Conservation (phyloP, 2,113 vertebrate genomes). For the Lampris incognitus region DNA sequence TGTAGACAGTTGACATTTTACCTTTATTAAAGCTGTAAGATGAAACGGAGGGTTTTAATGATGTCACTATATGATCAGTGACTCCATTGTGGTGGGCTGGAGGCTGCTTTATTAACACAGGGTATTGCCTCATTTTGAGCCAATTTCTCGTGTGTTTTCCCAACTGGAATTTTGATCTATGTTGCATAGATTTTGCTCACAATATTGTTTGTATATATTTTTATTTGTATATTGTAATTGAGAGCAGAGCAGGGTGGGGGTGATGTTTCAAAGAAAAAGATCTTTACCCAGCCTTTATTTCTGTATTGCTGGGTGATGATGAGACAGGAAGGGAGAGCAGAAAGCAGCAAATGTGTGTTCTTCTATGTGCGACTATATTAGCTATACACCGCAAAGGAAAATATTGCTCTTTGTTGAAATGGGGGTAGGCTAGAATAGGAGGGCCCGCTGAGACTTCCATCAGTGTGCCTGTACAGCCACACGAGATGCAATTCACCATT, state of each 20-base stretch:
- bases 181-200: neutral
- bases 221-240: slow-evolving; percentile 49
- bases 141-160: slow-evolving; percentile 52
- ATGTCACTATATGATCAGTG: slow-evolving; percentile 71
- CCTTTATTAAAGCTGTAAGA: slow-evolving; percentile 71
- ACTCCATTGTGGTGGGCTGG: slow-evolving; percentile 52
- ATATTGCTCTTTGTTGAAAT: slow-evolving; percentile 52
- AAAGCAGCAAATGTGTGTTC: slow-evolving; percentile 26
- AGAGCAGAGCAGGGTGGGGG: slow-evolving; percentile 16
- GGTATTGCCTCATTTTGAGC: slow-evolving; percentile 48
- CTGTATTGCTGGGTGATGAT: slow-evolving; percentile 30
- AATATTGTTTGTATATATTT: neutral
- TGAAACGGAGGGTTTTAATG: slow-evolving; percentile 64
- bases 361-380: neutral
- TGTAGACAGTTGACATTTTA: slow-evolving; percentile 69
- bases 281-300: slow-evolving; percentile 37
- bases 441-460: slow-evolving; percentile 44
- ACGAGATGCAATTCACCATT: slow-evolving; percentile 53
- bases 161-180: slow-evolving; percentile 38
- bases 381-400: slow-evolving; percentile 44
- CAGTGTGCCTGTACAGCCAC: slow-evolving; percentile 34
- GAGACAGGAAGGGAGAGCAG: neutral
- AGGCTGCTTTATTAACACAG: slow-evolving; percentile 52
- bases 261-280: slow-evolving; percentile 10
- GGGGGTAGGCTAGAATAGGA: slow-evolving; percentile 42